Base-by-base conservation (phyloP, 2,888 invertebrate species). In the Drosophila monieri region DNA sequence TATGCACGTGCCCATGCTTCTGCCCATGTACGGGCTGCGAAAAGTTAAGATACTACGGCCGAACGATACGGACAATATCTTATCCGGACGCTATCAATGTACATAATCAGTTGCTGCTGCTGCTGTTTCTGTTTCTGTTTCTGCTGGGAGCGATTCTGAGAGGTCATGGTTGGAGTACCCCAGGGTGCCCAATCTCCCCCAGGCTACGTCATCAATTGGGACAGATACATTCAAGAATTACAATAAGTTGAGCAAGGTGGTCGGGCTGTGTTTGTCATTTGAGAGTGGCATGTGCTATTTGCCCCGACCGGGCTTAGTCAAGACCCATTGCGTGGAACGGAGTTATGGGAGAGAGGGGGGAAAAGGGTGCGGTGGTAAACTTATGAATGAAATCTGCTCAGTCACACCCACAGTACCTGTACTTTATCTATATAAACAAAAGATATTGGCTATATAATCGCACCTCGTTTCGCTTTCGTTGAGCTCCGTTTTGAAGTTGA, bases 11-110 rank as follows among this genome's bases (percentile, higher is more conserved):
- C 67, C 74, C 68, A 74, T 77, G 84, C 78, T 75, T 72, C 64
- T 62, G 62, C 56, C 73, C 64, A 58, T 78, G 73, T 57, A 62
- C 62, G 49, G 48, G n/a, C 55, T 41, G 70, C 65, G 58, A 72
- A 87, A 85, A 80, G 86, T 85, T 83, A 88, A 88, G 88, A 84
- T 88, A 84, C 81, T 87, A 79, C 73, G 57, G 61, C 62, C 73
- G 74, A 80, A 83, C 74, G 69, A 69, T 69, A 69, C 64, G 69
- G 73, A 71, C 85, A 85, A 81, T 85, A 85, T 85, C 88, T 85
- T 85, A 88, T 88, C 85, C 85, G 79, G 55, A 41, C 64, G 77
- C 81, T 88, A 88, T 88, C 85, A 88, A 69, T 73, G 66, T 61
- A 69, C 69, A 77, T 83, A 83, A 87, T 83, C 83, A 83, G 85